Evolutionary conservation across 2,797 vertebrate genomes (phyloP), one percentile per base, ranked within the genome.

Genomic region (Scleropages formosus): DNA sequence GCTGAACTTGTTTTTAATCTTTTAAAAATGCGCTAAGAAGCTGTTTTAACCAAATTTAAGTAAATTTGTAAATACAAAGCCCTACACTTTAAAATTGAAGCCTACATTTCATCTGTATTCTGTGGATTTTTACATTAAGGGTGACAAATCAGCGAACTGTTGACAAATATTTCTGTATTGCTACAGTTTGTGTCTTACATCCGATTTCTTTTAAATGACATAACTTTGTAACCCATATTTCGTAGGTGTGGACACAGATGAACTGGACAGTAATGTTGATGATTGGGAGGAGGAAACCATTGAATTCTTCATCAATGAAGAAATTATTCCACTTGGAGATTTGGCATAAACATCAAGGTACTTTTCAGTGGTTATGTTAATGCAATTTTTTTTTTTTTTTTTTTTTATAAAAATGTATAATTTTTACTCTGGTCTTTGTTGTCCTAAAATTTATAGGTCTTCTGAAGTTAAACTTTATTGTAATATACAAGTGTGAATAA

Each of bases 281-380:
- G 97, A 98, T 90, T 99, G 96, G 96, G 98, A 99, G 84, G 98
- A 99, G 84, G 98, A 99, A 87, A 98, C 96, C 78, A 96, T 99
- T 79, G 97, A 99, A 87, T 99, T 99, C 93, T 99, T 99, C 90
- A 96, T 98, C 94, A 98, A 95, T 83, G 97, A 99, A 93, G 97
- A 99, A 94, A 95, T 97, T 88, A 95, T 98, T 93, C 94, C 94
- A 77, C 89, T 98, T 65, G 94, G 93, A 86, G 95, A 92, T 89
- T 93, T 96, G 80, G 93, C 91, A 92, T 99, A 96, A 92, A 93
- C 87, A 86, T 91, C 83, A 91, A 91, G 94, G 96, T 98, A 89
- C 89, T 8, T 0, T 70, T 51, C 0, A 53, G 4, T 70, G 22
- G 24, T 51, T 15, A 47, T 11, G 4, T 58, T 16, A 47, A 20